A percentile compares a stretch with the other conserved stretches of the same genome.
Evolutionary conservation across 92 coral and sea anemone genomes (phyloP).

Genomic region (Parazoanthus atlanticus): DNA sequence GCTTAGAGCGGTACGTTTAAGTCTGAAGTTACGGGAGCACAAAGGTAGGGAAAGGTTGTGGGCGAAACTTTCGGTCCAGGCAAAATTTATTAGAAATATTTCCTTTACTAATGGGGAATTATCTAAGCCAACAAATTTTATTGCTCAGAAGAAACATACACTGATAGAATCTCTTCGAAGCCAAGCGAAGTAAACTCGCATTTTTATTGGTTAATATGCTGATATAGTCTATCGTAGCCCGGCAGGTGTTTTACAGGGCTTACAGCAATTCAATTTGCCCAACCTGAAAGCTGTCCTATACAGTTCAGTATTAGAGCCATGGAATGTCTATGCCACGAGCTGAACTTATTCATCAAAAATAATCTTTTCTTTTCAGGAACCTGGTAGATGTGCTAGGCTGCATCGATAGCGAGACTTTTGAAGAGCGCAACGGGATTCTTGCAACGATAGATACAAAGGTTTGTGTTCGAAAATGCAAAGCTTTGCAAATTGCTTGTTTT

Average conservation of each 20-base stretch:
- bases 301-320: neutral
- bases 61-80: neutral
- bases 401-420: neutral
- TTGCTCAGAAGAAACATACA: neutral
- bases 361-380: neutral
- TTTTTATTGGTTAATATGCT: constrained; percentile 23
- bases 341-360: neutral
- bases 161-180: constrained; percentile 7
- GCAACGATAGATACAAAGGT: neutral
- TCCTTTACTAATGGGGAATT: neutral
- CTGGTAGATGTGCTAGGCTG: neutral
- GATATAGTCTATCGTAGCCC: neutral
- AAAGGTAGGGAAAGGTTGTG: neutral
- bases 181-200: neutral
- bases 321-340: neutral
- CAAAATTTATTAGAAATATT: constrained; percentile 9
- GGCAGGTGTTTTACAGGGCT: constrained; percentile 36
- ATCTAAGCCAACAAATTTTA: neutral
- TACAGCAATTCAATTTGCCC: neutral
- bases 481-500: neutral
- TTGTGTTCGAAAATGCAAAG: constrained; percentile 3
- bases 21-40: neutral
- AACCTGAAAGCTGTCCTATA: neutral
- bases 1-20: neutral
- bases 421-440: neutral